Evolutionary conservation across 2,113 vertebrate species (phyloP).

Genomic region (Aptenodytes forsteri): DNA sequence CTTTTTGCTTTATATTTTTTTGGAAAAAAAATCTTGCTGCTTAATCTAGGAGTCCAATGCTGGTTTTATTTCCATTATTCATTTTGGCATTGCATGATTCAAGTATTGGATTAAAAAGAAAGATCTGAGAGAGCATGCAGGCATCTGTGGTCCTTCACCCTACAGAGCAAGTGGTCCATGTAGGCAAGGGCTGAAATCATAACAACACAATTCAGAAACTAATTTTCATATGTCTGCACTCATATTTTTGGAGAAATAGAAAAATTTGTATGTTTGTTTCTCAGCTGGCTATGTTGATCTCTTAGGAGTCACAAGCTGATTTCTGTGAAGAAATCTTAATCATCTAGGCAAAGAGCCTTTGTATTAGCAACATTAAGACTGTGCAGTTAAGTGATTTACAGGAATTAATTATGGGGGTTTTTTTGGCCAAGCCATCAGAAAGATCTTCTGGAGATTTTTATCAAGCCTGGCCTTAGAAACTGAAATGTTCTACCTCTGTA

Average conservation of each 20-base stretch:
- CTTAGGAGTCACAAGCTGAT: neutral
- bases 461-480: neutral
- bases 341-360: neutral
- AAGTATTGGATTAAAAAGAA: neutral
- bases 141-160: neutral
- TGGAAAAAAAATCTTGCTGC: neutral
- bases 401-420: neutral
- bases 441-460: neutral
- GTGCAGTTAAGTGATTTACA: neutral
- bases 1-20: neutral
- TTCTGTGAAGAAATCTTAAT: neutral
- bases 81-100: slow-evolving; percentile 16
- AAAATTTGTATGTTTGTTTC: neutral
- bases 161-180: neutral
- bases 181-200: neutral
- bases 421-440: neutral
- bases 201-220: neutral
- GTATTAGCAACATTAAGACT: neutral
- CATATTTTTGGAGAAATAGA: neutral
- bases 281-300: neutral
- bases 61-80: neutral
- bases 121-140: neutral
- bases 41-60: neutral
- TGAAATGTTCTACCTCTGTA: neutral
- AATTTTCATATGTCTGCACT: neutral